Evolutionary conservation across 23 tunicate species (phyloP).

Genomic region (Styela clava): DNA sequence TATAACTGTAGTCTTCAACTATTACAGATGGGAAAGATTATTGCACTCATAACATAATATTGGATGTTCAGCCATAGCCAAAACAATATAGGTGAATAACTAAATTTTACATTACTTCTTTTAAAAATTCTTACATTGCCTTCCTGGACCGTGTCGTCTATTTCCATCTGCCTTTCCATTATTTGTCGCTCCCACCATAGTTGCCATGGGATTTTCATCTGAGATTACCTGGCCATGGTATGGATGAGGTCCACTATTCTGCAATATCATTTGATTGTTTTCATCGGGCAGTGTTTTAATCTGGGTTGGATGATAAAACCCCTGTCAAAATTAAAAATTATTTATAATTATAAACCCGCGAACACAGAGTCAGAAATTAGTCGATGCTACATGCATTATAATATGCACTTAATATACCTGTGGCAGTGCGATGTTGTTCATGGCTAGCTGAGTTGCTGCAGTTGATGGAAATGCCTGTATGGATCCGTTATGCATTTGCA

Average conservation of each 20-base stretch:
- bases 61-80: too few species aligned
- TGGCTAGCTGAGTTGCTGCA: conserved; percentile 55
- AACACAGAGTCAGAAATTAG: too few species aligned
- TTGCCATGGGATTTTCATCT: conserved; percentile 15
- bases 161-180: not conserved
- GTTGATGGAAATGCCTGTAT: conserved; percentile 52
- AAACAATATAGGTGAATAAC: too few species aligned
- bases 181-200: not conserved
- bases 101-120: too few species aligned
- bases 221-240: not conserved
- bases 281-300: conserved; percentile 5
- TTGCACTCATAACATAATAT: too few species aligned
- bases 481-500: conserved; percentile 67
- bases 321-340: not conserved
- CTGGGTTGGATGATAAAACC: conserved; percentile 9
- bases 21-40: too few species aligned
- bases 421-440: conserved; percentile 36
- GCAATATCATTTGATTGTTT: not conserved
- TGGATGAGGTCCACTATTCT: not conserved
- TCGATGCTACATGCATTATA: too few species aligned
- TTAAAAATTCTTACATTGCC: not conserved
- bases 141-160: not conserved
- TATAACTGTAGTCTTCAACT: too few species aligned
- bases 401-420: too few species aligned
- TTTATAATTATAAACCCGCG: not conserved